A percentile compares a stretch with the other conserved stretches of the same genome.
Evolutionary conservation across 2,888 invertebrate species (phyloP).

Genomic region (Bhutanitis thaidina): DNA sequence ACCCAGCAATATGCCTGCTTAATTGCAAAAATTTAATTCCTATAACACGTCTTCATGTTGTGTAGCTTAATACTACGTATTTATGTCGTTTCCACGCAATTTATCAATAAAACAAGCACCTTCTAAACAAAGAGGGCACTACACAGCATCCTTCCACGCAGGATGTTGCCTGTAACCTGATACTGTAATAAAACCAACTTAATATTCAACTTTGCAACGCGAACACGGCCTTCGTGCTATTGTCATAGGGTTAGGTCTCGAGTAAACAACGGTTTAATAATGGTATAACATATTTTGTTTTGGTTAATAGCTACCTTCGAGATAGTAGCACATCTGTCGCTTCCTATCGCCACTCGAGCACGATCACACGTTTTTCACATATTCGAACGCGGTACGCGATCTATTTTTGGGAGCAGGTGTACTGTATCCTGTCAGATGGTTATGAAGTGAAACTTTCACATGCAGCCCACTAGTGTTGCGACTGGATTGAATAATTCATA

Average conservation of each 20-base stretch:
- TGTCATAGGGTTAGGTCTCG: slow-evolving; percentile 5
- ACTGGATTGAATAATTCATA: too few relatives aligned
- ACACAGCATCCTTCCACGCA: slow-evolving; percentile 23
- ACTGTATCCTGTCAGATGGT: slow-evolving; percentile 11
- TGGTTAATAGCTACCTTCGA: slow-evolving; percentile 23
- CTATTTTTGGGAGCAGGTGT: slow-evolving; percentile 16
- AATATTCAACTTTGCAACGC: background rate
- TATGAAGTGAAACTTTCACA: background rate
- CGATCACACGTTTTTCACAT: slow-evolving; percentile 52
- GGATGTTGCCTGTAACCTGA: slow-evolving; percentile 33
- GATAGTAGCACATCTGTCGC: slow-evolving; percentile 23
- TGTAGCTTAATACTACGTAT: background rate
- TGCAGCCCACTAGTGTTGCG: too few relatives aligned
- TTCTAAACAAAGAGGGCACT: background rate
- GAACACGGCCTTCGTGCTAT: background rate
- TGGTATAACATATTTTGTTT: slow-evolving; percentile 11
- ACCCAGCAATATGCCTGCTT: too few relatives aligned
- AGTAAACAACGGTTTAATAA: background rate
- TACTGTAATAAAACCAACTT: slow-evolving; percentile 22
- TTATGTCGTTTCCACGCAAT: background rate
- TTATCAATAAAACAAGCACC: background rate
- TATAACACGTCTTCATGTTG: too few relatives aligned
- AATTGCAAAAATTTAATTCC: too few relatives aligned
- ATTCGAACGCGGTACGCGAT: slow-evolving; percentile 7
- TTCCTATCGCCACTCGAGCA: slow-evolving; percentile 27